Evolutionary conservation across 1,140 invertebrate species (phyloP), one percentile per base, ranked within the genome.

Genomic region (Drosophila nigrodunni): DNA sequence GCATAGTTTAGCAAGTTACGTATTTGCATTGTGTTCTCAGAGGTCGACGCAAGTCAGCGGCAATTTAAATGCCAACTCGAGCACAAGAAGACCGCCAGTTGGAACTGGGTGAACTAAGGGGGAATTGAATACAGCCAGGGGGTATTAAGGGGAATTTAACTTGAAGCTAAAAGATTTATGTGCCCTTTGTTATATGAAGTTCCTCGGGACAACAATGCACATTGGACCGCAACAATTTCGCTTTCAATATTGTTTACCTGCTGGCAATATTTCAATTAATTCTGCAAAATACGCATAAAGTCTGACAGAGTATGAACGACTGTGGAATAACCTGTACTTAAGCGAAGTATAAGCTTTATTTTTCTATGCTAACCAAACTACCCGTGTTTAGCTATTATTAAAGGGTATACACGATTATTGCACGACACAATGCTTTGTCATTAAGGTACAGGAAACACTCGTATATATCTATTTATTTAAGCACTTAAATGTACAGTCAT

Each of bases 211-310:
- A 87, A 87, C 75, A 86, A 85, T 83, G 81, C 74, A 69, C 37
- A 39, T 39, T 49, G 62, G 57, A 69, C 58, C 80, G 49, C 79
- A 79, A 72, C 62, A 82, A 88, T 87, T 87, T 87, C 83, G 77
- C 83, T 87, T 87, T 87, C 83, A 89, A 83, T 82, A 77, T 74
- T 57, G 25, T 55, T 65, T 65, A 74, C 43, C 57, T 64, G 49
- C 46, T 7, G 64, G 75, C 67, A 69, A 88, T 87, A 87, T 87
- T 87, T 87, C 83, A 87, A 87, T 87, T 87, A 88, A 79, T 82
- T 77, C 74, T 69, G 70, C 57, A 21, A 43, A 83, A 78, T 11
- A 67, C 18, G 47, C 52, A 62, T 15, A 70, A 66, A 66, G 61
- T 30, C 25, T 2, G 4, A 0, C 1, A 30, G 25, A 30, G 25